Conservation (phyloP, 1,140 invertebrate species). For the Drosophila micromelanica region DNA sequence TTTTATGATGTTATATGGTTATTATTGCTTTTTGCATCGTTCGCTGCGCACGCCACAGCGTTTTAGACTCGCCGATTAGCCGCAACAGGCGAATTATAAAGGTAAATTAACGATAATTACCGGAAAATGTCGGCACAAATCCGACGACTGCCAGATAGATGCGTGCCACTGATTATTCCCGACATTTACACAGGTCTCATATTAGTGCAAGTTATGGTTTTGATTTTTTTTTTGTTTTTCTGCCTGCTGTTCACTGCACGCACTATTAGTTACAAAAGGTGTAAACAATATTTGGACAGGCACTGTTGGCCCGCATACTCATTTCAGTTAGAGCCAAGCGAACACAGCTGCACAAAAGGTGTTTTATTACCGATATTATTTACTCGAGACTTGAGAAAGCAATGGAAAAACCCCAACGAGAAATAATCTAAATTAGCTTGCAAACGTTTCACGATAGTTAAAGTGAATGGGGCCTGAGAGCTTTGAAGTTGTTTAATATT, state of each 20-base stretch:
- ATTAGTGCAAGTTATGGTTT: conserved; percentile 33
- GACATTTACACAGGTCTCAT: conserved; percentile 13
- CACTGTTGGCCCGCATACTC: conserved; percentile 17
- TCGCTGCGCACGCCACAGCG: conserved; percentile 64
- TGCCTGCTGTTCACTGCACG: conserved; percentile 44
- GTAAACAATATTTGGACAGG: conserved; percentile 7
- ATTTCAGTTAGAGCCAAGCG: background rate
- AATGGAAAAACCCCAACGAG: conserved; percentile 5
- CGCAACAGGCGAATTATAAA: conserved; percentile 62
- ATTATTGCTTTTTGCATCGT: conserved; percentile 55
- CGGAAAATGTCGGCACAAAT: conserved; percentile 70
- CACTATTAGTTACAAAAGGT: conserved; percentile 57
- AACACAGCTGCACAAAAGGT: conserved; percentile 4
- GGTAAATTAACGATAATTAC: conserved; percentile 79
- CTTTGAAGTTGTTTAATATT: too few species aligned
- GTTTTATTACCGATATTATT: background rate
- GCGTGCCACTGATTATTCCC: conserved; percentile 31
- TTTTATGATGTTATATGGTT: conserved; percentile 14
- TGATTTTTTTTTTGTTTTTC: conserved; percentile 18
- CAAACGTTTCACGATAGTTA: background rate
- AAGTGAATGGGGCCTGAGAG: background rate
- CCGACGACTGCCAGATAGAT: conserved; percentile 1
- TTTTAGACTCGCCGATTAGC: conserved; percentile 27
- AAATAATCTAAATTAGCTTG: background rate
- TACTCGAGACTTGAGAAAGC: background rate